Base-by-base conservation (phyloP, 1,140 invertebrate genomes). In the Pararge aegeria region DNA sequence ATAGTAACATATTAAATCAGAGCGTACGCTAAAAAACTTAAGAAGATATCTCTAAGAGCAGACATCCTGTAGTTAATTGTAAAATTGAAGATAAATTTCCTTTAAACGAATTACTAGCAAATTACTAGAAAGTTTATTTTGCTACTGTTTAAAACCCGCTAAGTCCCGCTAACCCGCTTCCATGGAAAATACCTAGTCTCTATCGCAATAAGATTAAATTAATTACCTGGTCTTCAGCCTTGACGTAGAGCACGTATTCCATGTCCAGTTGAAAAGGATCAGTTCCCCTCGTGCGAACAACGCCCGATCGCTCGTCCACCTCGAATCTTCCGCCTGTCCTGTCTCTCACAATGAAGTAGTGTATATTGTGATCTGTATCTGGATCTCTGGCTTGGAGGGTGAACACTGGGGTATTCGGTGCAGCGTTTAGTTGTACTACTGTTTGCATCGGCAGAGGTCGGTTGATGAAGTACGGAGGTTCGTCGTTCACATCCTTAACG, bases 401-500 rank as follows among this genome's bases (percentile, higher is more conserved):
- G 80, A 98, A 98, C 0, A 98, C 97, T n/a, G 97, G 96, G 0
- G 97, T 98, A 83, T 98, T 98, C 19, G 96, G 96, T 3, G 96
- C 96, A 12, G 97, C 97, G 77, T 98, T 98, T 13, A 98, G 92
- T 79, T 98, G 97, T 0, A 98, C 97, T 51, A 98, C 97, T 3
- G 97, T 96, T 87, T 98, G 96, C 97, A 98, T 98, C n/a, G 97
- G 97, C 59, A 98, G 89, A 0, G 97, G 97, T 2, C 96, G 93
- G 88, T 98, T 98, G 91, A 98, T 97, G 91, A 98, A 98, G 87
- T 98, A 98, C 0, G 97, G 97, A 1, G 95, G 94, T 88, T 98
- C 97, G 85, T 98, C 97, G 85, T 98, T 98, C n/a, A 98, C 95
- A 87, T 98, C 97, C 88, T 97, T 96, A 57, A 98, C 95, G 87